Conservation (phyloP, 2,888 invertebrate species). For the Pteria penguin region DNA sequence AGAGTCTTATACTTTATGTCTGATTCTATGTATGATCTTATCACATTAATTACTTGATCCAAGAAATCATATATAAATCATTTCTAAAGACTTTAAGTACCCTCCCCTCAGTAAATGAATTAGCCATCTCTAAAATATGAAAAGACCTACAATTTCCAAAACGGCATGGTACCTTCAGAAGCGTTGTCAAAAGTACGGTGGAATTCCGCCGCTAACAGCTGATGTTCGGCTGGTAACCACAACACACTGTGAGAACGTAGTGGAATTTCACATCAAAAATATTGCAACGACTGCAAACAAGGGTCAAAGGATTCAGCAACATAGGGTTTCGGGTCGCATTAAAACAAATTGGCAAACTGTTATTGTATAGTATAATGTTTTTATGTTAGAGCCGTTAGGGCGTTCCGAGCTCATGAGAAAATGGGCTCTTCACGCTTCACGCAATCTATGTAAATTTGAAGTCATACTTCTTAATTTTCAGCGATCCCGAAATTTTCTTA, state of each 20-base stretch:
- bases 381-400: neutral
- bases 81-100: neutral
- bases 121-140: neutral
- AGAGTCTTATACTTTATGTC: no score
- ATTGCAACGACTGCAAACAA: slow-evolving; percentile 1
- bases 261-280: slow-evolving; percentile 21
- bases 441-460: neutral
- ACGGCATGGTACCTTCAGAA: neutral
- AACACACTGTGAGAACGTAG: slow-evolving; percentile 16
- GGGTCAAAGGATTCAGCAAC: slow-evolving; percentile 8
- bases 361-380: neutral
- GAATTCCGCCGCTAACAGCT: neutral
- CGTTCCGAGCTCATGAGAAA: neutral
- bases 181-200: neutral
- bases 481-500: neutral
- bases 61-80: neutral
- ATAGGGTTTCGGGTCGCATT: slow-evolving; percentile 15
- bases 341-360: slow-evolving; percentile 1
- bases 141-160: neutral
- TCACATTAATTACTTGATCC: neutral
- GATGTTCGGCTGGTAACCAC: neutral
- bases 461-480: neutral
- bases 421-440: neutral
- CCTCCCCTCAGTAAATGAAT: neutral
- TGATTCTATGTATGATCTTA: no score